A percentile compares a stretch with the other conserved stretches of the same genome.
Conservation (phyloP, 92 coral and sea anemone species). For the Pocillopora grandis region DNA sequence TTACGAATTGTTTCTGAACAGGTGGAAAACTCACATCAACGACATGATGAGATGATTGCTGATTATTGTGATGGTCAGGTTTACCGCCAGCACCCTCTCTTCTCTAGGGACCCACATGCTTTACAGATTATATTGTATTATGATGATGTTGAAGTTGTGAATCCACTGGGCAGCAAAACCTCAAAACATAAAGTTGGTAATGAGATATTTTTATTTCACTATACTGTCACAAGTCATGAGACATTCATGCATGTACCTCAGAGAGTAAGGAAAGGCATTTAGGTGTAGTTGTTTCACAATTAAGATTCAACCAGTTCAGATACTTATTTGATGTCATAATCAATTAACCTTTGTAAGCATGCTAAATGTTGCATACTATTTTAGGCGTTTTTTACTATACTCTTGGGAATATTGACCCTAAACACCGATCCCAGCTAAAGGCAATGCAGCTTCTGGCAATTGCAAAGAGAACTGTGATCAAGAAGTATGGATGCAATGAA, state of each 20-base stretch:
- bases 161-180: conserved; percentile 64
- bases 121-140: conserved; percentile 68
- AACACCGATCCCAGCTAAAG: conserved; percentile 29
- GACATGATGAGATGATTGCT: conserved; percentile 43
- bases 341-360: too few species aligned
- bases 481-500: conserved; percentile 65
- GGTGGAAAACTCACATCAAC: conserved; percentile 48
- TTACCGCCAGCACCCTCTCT: conserved; percentile 57
- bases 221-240: background rate
- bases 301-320: background rate
- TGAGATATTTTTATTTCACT: background rate
- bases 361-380: too few species aligned
- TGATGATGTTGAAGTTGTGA: conserved; percentile 68
- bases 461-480: conserved; percentile 37
- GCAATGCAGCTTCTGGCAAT: conserved; percentile 61
- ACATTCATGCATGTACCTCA: too few species aligned
- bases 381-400: conserved; percentile 40
- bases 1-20: background rate
- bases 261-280: too few species aligned
- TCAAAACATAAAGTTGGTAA: conserved; percentile 70
- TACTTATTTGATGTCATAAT: background rate
- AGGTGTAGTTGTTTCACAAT: too few species aligned
- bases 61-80: conserved; percentile 63
- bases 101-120: conserved; percentile 57
- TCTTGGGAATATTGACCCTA: conserved; percentile 44